Percentiles rank a stretch among this genome's conserved stretches.
These are phyloP conservation scores for Leptarthrus brevirostris DNA, from an alignment of 2,888 invertebrate genomes.

Conservation along the genomic window DNA sequence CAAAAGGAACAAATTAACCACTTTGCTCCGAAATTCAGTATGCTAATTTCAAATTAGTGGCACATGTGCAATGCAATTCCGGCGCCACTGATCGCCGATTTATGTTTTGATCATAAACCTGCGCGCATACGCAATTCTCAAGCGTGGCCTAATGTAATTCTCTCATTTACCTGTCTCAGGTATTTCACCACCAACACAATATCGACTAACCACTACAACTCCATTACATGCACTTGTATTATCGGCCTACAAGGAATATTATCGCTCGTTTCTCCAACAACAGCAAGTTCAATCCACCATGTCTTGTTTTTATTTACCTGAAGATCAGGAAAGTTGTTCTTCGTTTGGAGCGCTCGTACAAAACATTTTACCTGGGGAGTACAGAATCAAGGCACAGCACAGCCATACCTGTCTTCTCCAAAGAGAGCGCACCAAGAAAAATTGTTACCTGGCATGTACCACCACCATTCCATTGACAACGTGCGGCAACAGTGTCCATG, in stretches of 20 bases:
- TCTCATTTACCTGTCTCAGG: constrained; percentile 52
- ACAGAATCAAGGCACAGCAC: constrained; percentile 17
- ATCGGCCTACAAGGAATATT: constrained; percentile 32
- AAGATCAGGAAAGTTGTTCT: constrained; percentile 40
- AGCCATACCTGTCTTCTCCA: constrained; percentile 28
- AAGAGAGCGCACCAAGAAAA: constrained; percentile 4
- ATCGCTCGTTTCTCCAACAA: constrained; percentile 33
- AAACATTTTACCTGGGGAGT: constrained; percentile 34
- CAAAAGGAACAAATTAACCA: not conserved
- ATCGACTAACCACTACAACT: not conserved
- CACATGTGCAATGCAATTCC: constrained; percentile 22
- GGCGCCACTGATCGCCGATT: constrained; percentile 39
- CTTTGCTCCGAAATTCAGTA: constrained; percentile 12
- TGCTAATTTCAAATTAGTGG: constrained; percentile 27
- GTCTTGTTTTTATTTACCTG: constrained; percentile 50
- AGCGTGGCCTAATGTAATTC: constrained; percentile 46
- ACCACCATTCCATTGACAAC: not conserved
- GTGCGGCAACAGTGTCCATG: constrained; percentile 36
- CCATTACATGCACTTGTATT: constrained; percentile 37
- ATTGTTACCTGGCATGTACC: constrained; percentile 43
- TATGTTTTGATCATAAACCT: constrained; percentile 48
- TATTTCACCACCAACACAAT: constrained; percentile 15
- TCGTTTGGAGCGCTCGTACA: constrained; percentile 18
- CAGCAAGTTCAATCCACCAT: constrained; percentile 35
- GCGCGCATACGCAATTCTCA: constrained; percentile 48